Percentiles rank a stretch among this genome's conserved stretches.
These are phyloP conservation scores for Gadus chalcogrammus DNA, from an alignment of 2,113 vertebrate species.

Conservation along the genomic window DNA sequence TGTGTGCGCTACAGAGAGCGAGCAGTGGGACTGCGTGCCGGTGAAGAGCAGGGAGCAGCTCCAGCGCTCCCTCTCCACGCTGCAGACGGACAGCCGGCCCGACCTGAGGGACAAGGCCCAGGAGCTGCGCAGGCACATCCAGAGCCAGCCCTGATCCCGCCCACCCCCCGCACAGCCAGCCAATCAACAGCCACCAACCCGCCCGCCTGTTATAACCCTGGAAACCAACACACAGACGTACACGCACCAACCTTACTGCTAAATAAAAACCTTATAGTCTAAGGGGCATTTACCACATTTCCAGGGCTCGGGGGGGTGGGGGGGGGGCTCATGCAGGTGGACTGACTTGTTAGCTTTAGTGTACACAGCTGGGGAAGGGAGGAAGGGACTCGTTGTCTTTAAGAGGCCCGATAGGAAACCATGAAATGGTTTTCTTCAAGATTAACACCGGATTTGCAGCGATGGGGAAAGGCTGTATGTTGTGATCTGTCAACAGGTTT, in stretches of 20 bases:
- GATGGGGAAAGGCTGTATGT: no score
- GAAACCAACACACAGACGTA: not conserved
- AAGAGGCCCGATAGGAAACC: not conserved
- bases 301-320: not conserved
- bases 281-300: no score
- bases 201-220: no score
- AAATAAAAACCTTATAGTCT: not conserved
- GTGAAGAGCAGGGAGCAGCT: constrained; percentile 83
- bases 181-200: not conserved
- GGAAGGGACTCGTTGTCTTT: not conserved
- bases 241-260: not conserved
- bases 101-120: constrained; percentile 90
- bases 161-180: not conserved
- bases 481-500: constrained; percentile 32
- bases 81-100: constrained; percentile 87
- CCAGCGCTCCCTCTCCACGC: constrained; percentile 81
- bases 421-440: constrained; percentile 1
- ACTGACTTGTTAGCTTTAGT: not conserved
- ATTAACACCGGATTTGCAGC: constrained; percentile 3
- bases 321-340: not conserved
- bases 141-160: constrained; percentile 68
- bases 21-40: constrained; percentile 87
- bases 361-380: no score
- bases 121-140: constrained; percentile 85
- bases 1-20: constrained; percentile 73